Percentiles rank a stretch among this genome's conserved stretches.
Conservation (phyloP, 2,113 vertebrate genomes). For the Colossoma macropomum region DNA sequence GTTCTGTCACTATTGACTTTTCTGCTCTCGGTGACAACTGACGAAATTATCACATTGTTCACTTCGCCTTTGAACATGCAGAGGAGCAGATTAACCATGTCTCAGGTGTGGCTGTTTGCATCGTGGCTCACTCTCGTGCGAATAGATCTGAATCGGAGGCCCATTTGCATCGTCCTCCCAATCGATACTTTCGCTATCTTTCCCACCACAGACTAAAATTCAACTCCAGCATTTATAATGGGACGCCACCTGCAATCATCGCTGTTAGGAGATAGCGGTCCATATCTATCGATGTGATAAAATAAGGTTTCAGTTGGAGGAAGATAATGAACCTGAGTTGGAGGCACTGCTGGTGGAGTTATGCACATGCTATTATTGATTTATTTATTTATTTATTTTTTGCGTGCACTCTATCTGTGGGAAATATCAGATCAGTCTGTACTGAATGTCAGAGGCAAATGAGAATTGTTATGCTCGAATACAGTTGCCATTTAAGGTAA, state of each 20-base stretch:
- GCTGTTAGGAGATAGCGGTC: constrained; percentile 55
- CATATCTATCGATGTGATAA: constrained; percentile 52
- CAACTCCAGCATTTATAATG: constrained; percentile 56
- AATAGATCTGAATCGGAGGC: neutral
- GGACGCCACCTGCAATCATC: constrained; percentile 54
- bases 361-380: neutral
- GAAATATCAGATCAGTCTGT: constrained; percentile 19
- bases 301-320: constrained; percentile 25
- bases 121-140: neutral
- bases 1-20: neutral
- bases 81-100: neutral
- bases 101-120: neutral
- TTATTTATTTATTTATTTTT: neutral
- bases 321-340: constrained; percentile 26
- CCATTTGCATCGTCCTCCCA: constrained; percentile 36
- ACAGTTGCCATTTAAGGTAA: constrained; percentile 45
- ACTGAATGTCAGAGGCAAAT: constrained; percentile 35
- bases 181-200: constrained; percentile 59
- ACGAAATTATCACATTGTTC: neutral
- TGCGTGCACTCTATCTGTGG: neutral
- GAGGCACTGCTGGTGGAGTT: neutral
- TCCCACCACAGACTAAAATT: constrained; percentile 56
- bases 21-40: neutral
- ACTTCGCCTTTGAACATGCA: neutral
- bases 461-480: constrained; percentile 30